A percentile compares a stretch with the other conserved stretches of the same genome.
Evolutionary conservation across 2,797 vertebrate genomes (phyloP).

Genomic region (Muscicapa striata): DNA sequence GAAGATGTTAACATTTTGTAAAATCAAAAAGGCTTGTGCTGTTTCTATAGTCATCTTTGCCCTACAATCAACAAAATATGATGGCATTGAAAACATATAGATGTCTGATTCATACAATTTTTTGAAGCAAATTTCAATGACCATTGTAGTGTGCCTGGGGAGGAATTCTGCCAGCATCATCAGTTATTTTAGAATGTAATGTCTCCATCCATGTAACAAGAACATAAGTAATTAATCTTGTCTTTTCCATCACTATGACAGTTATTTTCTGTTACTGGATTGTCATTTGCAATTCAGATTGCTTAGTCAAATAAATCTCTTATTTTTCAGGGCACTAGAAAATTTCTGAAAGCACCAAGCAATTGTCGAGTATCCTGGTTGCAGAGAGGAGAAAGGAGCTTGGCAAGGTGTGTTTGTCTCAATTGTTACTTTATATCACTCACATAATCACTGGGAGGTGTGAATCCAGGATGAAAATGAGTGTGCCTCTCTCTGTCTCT

Average conservation of each 20-base stretch:
- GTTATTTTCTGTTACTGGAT: not conserved
- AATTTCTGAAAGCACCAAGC: not conserved
- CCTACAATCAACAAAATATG: not conserved
- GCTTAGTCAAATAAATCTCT: not conserved
- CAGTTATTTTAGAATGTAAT: not conserved
- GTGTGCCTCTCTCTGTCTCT: not conserved
- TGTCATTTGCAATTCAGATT: not conserved
- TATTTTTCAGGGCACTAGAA: not conserved
- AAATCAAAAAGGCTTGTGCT: not conserved
- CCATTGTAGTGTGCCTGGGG: not conserved
- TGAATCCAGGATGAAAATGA: not conserved
- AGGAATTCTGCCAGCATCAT: not conserved
- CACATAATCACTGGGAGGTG: not conserved
- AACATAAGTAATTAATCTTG: not conserved
- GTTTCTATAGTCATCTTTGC: not conserved
- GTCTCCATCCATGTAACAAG: not conserved
- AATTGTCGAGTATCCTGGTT: fast-evolving
- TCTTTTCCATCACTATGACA: not conserved
- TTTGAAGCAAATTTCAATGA: not conserved
- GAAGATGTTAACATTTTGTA: not conserved
- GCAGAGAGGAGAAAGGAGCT: not conserved
- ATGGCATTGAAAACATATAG: not conserved
- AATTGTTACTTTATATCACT: not conserved
- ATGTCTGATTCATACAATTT: not conserved
- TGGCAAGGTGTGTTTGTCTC: not conserved